Conservation (phyloP, 1,140 invertebrate genomes). For the Brachionus rubens region DNA sequence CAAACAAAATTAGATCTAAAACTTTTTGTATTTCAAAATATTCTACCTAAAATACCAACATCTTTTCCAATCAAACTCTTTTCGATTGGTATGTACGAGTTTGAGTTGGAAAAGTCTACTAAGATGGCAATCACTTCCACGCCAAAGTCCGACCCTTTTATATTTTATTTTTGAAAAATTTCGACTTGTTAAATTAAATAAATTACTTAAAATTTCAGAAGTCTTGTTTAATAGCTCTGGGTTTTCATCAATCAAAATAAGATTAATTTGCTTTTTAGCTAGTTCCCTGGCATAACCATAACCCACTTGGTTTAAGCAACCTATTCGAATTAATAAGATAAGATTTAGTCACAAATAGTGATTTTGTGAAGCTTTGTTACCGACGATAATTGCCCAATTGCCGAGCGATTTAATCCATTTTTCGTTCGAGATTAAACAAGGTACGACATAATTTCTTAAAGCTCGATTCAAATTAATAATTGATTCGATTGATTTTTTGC, state of each 20-base stretch:
- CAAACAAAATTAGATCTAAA: background rate
- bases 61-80: conserved; percentile 14
- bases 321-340: background rate
- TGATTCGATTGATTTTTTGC: background rate
- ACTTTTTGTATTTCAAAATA: no score
- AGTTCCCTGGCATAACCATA: conserved; percentile 36
- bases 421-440: background rate
- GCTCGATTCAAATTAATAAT: background rate
- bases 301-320: conserved; percentile 16
- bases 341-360: background rate
- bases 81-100: conserved; percentile 6
- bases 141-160: background rate
- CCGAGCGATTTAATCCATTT: conserved; percentile 37
- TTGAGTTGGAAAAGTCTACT: background rate
- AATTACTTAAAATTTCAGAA: conserved; percentile 19
- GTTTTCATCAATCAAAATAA: conserved; percentile 23
- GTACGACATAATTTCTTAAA: conserved; percentile 6
- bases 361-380: background rate
- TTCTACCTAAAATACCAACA: conserved; percentile 37
- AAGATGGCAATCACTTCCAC: background rate
- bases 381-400: conserved; percentile 28
- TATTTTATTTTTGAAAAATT: background rate
- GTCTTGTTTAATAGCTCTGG: background rate
- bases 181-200: no score
- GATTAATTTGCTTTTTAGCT: conserved; percentile 15